Conservation (phyloP, 2,113 vertebrate species). For the Notothenia coriiceps region DNA sequence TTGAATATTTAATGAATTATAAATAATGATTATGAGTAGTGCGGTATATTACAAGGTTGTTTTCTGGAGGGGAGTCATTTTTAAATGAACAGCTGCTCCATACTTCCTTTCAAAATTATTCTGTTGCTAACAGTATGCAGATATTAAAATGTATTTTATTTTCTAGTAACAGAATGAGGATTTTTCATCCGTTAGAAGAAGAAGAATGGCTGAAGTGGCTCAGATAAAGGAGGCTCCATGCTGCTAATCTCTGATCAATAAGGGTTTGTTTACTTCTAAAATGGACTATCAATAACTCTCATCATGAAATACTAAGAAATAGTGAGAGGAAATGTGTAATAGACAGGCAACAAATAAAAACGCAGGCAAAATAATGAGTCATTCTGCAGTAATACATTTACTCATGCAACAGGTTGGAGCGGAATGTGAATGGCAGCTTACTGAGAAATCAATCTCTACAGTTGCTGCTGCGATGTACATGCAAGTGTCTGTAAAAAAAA, state of each 20-base stretch:
- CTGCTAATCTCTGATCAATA: constrained; percentile 28
- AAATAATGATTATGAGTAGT: constrained; percentile 44
- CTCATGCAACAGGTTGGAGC: constrained; percentile 66
- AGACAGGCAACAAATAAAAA: constrained; percentile 33
- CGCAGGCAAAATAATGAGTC: constrained; percentile 15
- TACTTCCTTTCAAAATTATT: constrained; percentile 25
- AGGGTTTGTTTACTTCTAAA: constrained; percentile 13
- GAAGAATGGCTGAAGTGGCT: constrained; percentile 15
- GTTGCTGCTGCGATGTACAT: constrained; percentile 33
- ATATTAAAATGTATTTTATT: constrained; percentile 7
- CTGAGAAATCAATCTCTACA: constrained; percentile 15
- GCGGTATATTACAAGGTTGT: constrained; percentile 47
- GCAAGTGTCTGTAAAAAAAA: constrained; percentile 3
- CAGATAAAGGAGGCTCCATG: constrained; percentile 22
- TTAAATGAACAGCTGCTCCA: constrained; percentile 67
- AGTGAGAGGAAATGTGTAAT: neutral
- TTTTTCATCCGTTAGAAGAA: neutral
- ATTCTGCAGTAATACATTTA: constrained; percentile 35
- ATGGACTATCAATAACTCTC: constrained; percentile 17
- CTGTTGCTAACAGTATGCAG: constrained; percentile 1
- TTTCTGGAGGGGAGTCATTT: constrained; percentile 48
- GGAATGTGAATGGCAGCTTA: constrained; percentile 48
- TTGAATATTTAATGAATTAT: constrained; percentile 54
- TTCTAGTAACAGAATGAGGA: constrained; percentile 19
- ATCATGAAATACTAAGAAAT: constrained; percentile 18